Evolutionary conservation across 2,888 invertebrate species (phyloP).

Genomic region (Himalopsyche tibetana): DNA sequence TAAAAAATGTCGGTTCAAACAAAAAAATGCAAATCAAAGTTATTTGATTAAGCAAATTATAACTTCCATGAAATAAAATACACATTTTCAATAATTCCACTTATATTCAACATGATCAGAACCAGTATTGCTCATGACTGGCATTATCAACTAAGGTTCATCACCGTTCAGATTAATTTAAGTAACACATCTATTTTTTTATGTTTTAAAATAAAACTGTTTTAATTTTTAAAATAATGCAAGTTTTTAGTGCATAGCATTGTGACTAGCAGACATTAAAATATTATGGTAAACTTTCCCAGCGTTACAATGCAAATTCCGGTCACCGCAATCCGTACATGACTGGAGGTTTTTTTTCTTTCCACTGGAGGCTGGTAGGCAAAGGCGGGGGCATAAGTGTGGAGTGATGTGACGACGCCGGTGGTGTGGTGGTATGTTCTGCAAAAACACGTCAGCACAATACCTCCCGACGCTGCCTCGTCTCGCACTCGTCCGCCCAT

Average conservation of each 20-base stretch:
- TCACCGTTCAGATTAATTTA: too few species aligned
- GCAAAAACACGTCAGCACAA: constrained; percentile 63
- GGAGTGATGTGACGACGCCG: constrained; percentile 3
- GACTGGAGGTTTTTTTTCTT: not conserved
- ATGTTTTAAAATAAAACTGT: too few species aligned
- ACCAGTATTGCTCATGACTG: too few species aligned
- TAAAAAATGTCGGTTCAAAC: too few species aligned
- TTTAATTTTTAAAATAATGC: too few species aligned
- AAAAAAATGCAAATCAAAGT: too few species aligned
- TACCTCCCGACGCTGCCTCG: constrained; percentile 48
- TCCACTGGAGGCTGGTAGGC: constrained; percentile 6
- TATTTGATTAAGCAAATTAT: too few species aligned
- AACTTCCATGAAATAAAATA: too few species aligned
- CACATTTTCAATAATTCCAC: too few species aligned
- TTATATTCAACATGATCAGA: too few species aligned
- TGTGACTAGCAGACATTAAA: not conserved
- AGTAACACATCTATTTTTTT: too few species aligned
- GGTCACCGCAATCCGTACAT: constrained; percentile 5
- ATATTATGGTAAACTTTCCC: not conserved
- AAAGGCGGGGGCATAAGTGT: not conserved
- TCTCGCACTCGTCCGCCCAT: constrained; percentile 43
- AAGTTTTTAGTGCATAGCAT: not conserved
- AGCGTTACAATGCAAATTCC: not conserved
- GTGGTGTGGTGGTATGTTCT: constrained; percentile 54
- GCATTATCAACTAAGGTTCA: too few species aligned